phyloP scores from a whole-genome alignment of 2,113 vertebrate species.

The Astur gentilis region DNA sequence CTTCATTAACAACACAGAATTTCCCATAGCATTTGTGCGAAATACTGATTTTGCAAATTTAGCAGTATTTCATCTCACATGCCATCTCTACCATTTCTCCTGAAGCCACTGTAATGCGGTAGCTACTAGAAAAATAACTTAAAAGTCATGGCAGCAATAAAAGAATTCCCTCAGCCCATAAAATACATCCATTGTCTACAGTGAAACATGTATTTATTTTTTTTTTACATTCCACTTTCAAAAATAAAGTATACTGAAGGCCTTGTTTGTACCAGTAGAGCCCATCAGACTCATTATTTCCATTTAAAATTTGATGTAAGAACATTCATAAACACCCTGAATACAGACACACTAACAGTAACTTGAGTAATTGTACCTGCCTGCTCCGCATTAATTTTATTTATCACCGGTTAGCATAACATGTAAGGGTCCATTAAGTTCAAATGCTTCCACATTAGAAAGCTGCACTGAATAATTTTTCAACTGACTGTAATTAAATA shows the following conservation, averaged over 20 bases:
- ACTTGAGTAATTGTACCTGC: neutral
- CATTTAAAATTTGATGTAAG: neutral
- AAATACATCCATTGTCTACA: neutral
- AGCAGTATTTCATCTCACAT: neutral
- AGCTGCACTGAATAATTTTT: neutral
- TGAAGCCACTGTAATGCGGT: neutral
- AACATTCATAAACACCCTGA: neutral
- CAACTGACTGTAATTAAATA: neutral
- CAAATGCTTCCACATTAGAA: neutral
- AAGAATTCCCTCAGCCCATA: neutral
- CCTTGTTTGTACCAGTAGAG: neutral
- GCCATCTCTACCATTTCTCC: neutral
- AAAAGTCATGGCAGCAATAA: neutral
- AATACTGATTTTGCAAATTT: neutral
- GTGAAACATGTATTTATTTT: neutral
- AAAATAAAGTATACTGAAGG: neutral
- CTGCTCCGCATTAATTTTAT: neutral
- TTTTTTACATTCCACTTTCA: neutral
- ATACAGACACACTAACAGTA: neutral
- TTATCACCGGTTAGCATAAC: neutral
- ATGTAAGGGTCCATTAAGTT: neutral
- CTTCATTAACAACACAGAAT: neutral
- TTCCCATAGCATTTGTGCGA: neutral
- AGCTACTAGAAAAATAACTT: neutral
- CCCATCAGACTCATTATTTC: neutral